Conservation (phyloP, 2,113 vertebrate genomes). For the Aptenodytes patagonicus region DNA sequence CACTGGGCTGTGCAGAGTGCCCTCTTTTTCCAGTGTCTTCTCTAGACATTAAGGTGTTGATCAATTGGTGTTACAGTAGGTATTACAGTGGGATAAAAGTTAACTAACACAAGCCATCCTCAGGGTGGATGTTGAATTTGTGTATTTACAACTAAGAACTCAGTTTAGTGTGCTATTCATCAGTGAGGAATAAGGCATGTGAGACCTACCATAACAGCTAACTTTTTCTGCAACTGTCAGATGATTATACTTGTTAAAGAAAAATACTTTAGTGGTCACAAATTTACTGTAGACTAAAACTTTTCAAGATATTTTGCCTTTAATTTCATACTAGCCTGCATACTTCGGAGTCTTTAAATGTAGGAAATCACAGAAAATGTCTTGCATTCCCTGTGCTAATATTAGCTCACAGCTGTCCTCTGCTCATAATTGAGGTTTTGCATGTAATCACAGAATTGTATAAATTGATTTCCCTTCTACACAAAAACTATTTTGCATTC, state of each 20-base stretch:
- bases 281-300: not conserved
- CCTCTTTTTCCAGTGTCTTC: not conserved
- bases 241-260: not conserved
- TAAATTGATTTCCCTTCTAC: conserved; percentile 9
- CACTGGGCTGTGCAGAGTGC: not conserved
- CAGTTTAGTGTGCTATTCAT: not conserved
- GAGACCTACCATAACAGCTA: not conserved
- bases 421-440: conserved; percentile 36
- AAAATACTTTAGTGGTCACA: not conserved
- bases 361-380: conserved; percentile 28
- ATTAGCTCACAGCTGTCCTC: conserved; percentile 10
- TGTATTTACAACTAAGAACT: not conserved
- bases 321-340: not conserved
- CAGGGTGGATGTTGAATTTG: not conserved
- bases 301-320: not conserved
- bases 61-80: not conserved
- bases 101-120: not conserved
- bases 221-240: not conserved
- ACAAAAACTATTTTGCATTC: not conserved
- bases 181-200: not conserved
- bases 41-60: not conserved
- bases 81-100: not conserved
- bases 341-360: not conserved
- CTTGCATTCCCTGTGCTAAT: not conserved
- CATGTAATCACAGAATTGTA: conserved; percentile 39